phyloP scores from a whole-genome alignment of 1,140 invertebrate species.

The Drosophila varians region DNA sequence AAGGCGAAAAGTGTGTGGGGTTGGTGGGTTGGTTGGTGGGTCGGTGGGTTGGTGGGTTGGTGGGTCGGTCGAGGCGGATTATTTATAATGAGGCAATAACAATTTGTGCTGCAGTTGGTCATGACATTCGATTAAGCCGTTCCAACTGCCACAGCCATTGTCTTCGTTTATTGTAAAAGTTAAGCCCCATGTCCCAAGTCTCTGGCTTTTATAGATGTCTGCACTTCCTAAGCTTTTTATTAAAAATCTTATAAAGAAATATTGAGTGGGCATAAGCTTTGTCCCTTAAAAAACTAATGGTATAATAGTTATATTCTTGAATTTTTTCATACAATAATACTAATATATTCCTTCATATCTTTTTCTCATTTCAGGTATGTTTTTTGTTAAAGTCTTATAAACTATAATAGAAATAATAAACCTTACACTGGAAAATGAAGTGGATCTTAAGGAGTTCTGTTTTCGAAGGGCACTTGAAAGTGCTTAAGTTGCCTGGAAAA shows the following conservation, averaged over 20 bases:
- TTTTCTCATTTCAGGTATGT: slow-evolving; percentile 26
- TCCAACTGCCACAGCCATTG: neutral
- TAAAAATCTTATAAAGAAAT: neutral
- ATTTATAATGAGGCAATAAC: slow-evolving; percentile 76
- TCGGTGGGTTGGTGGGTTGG: slow-evolving; percentile 22
- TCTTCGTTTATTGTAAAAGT: slow-evolving; percentile 8
- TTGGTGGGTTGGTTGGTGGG: neutral
- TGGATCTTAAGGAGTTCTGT: neutral
- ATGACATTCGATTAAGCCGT: slow-evolving; percentile 67
- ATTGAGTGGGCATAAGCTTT: neutral
- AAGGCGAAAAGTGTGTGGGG: slow-evolving; percentile 4
- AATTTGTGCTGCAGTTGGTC: slow-evolving; percentile 65
- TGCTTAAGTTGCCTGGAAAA: slow-evolving; percentile 23
- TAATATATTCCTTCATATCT: neutral
- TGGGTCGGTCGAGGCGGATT: slow-evolving; percentile 29
- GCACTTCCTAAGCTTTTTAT: neutral
- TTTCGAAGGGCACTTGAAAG: slow-evolving; percentile 18
- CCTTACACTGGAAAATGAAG: neutral
- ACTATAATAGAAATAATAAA: neutral
- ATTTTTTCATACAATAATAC: neutral
- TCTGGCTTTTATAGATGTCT: slow-evolving; percentile 10
- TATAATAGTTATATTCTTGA: too few relatives aligned
- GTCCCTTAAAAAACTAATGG: too few relatives aligned
- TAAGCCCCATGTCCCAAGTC: slow-evolving; percentile 5
- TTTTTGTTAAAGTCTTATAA: neutral